Conservation (phyloP, 2,113 vertebrate genomes). For the Caranx melampygus region DNA sequence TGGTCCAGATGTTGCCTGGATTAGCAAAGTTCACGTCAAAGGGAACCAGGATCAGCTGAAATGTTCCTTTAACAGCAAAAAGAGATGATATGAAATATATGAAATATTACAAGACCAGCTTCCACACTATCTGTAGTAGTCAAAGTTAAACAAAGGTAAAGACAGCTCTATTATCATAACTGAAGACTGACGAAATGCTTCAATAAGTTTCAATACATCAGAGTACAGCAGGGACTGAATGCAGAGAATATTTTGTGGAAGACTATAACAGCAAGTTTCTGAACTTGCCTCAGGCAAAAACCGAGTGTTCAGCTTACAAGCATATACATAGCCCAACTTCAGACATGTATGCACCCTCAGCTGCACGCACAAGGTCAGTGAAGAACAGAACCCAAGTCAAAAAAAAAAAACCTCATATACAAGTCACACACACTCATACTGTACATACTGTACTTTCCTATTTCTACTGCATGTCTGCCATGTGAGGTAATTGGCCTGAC, state of each 20-base stretch:
- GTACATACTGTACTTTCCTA: neutral
- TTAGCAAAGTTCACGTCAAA: neutral
- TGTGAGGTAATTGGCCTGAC: constrained; percentile 48
- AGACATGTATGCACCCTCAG: constrained; percentile 11
- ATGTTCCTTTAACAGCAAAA: neutral
- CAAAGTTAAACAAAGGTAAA: constrained; percentile 1
- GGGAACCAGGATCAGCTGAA: neutral
- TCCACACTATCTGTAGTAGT: neutral
- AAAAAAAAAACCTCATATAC: neutral
- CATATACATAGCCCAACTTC: constrained; percentile 10
- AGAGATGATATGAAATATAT: neutral
- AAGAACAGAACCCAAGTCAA: neutral
- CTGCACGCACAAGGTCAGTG: constrained; percentile 15
- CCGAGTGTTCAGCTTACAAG: constrained; percentile 24
- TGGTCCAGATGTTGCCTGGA: neutral
- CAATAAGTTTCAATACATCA: neutral
- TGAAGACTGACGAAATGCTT: constrained; percentile 16
- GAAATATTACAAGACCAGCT: neutral
- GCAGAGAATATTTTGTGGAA: constrained; percentile 15
- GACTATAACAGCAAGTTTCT: constrained; percentile 37
- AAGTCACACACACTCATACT: neutral
- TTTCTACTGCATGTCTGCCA: neutral
- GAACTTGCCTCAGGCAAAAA: constrained; percentile 47
- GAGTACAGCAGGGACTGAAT: constrained; percentile 9
- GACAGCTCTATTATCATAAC: constrained; percentile 8